Conservation (phyloP, 2,113 vertebrate genomes). For the Tetrax tetrax region DNA sequence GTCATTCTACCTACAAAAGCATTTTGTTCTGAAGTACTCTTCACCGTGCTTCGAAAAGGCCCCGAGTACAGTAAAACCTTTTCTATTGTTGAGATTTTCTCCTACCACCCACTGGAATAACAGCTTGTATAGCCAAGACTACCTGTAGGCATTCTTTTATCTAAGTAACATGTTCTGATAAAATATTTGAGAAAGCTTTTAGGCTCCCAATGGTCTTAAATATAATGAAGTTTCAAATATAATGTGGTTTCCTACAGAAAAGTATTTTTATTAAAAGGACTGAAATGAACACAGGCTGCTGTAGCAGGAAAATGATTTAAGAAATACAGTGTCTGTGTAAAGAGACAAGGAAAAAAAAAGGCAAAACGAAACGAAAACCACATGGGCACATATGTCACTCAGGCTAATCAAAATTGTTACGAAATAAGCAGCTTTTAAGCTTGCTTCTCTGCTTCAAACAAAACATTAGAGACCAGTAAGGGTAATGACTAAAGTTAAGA, state of each 20-base stretch:
- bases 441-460: neutral
- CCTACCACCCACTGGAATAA: neutral
- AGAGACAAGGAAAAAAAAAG: neutral
- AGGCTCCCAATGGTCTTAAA: neutral
- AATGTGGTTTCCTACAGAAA: neutral
- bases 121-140: neutral
- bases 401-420: neutral
- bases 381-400: accelerated
- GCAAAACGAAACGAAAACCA: neutral
- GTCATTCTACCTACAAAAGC: accelerated
- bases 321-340: accelerated
- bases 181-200: neutral
- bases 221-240: neutral
- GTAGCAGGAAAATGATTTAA: neutral
- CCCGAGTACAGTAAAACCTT: accelerated
- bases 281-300: neutral
- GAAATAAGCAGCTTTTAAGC: neutral
- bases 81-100: neutral
- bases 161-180: accelerated
- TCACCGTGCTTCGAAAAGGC: neutral
- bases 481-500: neutral
- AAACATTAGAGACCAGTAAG: neutral
- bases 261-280: neutral
- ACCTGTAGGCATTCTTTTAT: no score
- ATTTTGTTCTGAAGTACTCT: neutral